phyloP scores from a whole-genome alignment of 2,888 invertebrate genomes.

The Troglohyphantes excavatus region DNA sequence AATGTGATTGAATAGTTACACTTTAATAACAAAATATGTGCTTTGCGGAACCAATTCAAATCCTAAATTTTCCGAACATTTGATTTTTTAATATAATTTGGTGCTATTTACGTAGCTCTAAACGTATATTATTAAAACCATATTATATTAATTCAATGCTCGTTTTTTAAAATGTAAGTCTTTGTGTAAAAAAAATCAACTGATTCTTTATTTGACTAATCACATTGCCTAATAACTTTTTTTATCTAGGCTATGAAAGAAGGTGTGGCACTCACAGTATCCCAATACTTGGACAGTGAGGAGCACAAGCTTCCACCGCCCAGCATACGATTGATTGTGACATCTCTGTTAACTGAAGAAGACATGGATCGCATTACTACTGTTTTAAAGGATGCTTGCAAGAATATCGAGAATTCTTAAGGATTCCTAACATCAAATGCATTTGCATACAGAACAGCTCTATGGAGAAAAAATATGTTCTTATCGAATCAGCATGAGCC shows the following conservation, averaged over 20 bases:
- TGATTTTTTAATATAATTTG: too few relatives aligned
- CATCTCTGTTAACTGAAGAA: slow-evolving; percentile 86
- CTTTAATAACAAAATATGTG: too few relatives aligned
- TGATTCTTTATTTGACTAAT: too few relatives aligned
- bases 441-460: not conserved
- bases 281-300: slow-evolving; percentile 87
- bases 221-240: too few relatives aligned
- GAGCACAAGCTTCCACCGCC: slow-evolving; percentile 88
- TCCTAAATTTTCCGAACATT: too few relatives aligned
- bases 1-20: too few relatives aligned
- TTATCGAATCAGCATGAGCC: not conserved
- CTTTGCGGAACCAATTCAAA: too few relatives aligned
- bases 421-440: not conserved
- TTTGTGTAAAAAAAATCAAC: too few relatives aligned
- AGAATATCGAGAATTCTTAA: slow-evolving; percentile 13
- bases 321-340: slow-evolving; percentile 89
- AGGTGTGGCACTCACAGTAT: slow-evolving; percentile 88
- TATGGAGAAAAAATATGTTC: not conserved
- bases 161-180: too few relatives aligned
- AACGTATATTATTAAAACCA: too few relatives aligned
- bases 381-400: slow-evolving; percentile 56
- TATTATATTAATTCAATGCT: too few relatives aligned
- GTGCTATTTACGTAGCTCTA: too few relatives aligned
- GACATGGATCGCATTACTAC: slow-evolving; percentile 84
- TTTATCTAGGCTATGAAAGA: slow-evolving; percentile 85